A percentile compares a stretch with the other conserved stretches of the same genome.
Conservation (phyloP, 2,888 invertebrate genomes). For the Sicus ferrugineus region DNA sequence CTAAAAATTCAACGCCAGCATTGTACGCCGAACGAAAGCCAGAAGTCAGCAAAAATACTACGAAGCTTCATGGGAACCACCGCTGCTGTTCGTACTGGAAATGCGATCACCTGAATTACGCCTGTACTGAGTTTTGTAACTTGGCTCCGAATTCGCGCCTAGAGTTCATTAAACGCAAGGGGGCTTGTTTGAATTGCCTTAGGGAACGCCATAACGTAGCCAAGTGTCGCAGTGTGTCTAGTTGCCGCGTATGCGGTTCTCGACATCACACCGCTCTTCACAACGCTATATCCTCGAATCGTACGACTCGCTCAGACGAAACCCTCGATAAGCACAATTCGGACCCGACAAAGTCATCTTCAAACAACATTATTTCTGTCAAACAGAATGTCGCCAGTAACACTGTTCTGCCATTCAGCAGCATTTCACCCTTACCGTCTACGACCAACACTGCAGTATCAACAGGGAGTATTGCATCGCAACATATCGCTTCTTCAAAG, state of each 20-base stretch:
- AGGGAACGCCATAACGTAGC: not conserved
- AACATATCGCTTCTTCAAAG: not conserved
- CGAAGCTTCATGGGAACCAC: not conserved
- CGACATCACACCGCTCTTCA: not conserved
- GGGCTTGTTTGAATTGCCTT: not conserved
- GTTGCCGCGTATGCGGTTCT: not conserved
- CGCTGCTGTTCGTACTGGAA: not conserved
- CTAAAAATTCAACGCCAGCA: too few species aligned
- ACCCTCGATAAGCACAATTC: too few species aligned
- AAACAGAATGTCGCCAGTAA: not conserved
- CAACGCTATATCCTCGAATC: slow-evolving; percentile 9
- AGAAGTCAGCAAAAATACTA: too few species aligned
- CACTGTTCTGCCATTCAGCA: not conserved
- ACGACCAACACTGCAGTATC: not conserved
- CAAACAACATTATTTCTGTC: too few species aligned
- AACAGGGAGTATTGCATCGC: not conserved
- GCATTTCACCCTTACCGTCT: not conserved
- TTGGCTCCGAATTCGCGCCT: not conserved
- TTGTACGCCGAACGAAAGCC: too few species aligned
- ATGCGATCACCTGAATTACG: not conserved
- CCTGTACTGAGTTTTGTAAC: not conserved
- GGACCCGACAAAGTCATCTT: too few species aligned
- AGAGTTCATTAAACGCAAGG: not conserved
- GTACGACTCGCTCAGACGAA: too few species aligned
- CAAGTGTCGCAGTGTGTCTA: not conserved